phyloP scores from a whole-genome alignment of 2,888 invertebrate genomes.

The Balanococcus diminutus region DNA sequence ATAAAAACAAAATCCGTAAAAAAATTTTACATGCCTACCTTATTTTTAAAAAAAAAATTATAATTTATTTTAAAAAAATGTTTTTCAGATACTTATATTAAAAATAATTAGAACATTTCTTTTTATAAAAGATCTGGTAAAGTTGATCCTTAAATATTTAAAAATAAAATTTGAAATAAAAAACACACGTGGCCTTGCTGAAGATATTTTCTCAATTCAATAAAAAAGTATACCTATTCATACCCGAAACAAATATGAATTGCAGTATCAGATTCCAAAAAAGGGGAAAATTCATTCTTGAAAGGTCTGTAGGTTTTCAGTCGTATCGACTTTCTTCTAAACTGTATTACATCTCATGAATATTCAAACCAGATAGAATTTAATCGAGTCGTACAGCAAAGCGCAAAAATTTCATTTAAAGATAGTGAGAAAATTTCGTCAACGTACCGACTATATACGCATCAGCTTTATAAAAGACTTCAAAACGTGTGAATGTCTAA shows the following conservation, averaged over 20 bases:
- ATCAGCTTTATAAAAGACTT: constrained; percentile 27
- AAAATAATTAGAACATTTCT: too few relatives aligned
- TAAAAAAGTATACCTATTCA: too few relatives aligned
- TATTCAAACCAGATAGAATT: constrained; percentile 38
- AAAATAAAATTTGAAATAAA: too few relatives aligned
- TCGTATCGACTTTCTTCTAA: background rate
- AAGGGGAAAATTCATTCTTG: background rate
- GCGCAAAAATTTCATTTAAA: constrained; percentile 40
- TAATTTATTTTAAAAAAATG: too few relatives aligned
- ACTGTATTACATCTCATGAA: constrained; percentile 14
- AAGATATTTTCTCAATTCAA: too few relatives aligned
- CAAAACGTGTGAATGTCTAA: constrained; percentile 37
- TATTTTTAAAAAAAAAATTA: too few relatives aligned
- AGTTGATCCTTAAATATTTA: too few relatives aligned
- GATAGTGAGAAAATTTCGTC: constrained; percentile 32
- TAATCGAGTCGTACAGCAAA: constrained; percentile 29
- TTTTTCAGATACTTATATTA: too few relatives aligned
- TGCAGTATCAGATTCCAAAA: background rate
- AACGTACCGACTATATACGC: constrained; percentile 6
- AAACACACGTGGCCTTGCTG: too few relatives aligned
- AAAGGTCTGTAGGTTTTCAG: background rate
- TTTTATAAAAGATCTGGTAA: too few relatives aligned
- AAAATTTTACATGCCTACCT: too few relatives aligned
- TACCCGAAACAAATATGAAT: background rate
- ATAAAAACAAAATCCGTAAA: too few relatives aligned